Base-by-base conservation (phyloP, 2,888 invertebrate species). In the Xanthostigma xanthostigma region DNA sequence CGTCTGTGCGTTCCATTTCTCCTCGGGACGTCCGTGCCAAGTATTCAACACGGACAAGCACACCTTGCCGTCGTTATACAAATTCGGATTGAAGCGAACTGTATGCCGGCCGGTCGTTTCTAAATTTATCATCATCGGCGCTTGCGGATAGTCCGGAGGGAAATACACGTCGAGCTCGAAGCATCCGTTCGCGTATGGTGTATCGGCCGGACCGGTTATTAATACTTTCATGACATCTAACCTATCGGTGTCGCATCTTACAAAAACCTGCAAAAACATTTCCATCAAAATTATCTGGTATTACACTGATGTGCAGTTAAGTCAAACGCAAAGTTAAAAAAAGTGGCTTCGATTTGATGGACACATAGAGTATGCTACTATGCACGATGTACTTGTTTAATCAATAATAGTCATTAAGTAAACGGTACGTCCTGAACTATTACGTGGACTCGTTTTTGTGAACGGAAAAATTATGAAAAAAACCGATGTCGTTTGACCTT, bases 1-100 rank as follows among this genome's bases (percentile, higher is more conserved):
- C 0, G 93, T 94, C 65, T 92, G 90, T 52, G 93, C 85, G 70
- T 92, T 94, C 94, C 94, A 95, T 66, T 93, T 92, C 69, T 95
- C 95, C 69, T 94, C 94, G 27, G 94, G 94, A 47, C 93, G 74
- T 8, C 94, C 94, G 66, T 94, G 93, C 94, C 94, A 95, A 3
- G 94, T 95, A 70, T 94, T 94, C 55, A 95, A 74, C 54, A 95
- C 90, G 56, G 92, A 92, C 62, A 95, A 81, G 67, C 94, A 95
- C 51, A 87, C 88, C 75, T 94, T 94, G 54, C 94, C 94, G 70
- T 94, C 93, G 73, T 90, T 89, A 69, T 92, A 92, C 48, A 92
- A 75, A 76, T 92, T 92, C 53, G 92, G 92, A 75, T 92, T 92
- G 68, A 92, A 92, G 54, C 92, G 78, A 60, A 92, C 87, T 34